Evolutionary conservation across 53 echinoderm and acorn worm species (phyloP).

Genomic region (Paelopatides confundens): DNA sequence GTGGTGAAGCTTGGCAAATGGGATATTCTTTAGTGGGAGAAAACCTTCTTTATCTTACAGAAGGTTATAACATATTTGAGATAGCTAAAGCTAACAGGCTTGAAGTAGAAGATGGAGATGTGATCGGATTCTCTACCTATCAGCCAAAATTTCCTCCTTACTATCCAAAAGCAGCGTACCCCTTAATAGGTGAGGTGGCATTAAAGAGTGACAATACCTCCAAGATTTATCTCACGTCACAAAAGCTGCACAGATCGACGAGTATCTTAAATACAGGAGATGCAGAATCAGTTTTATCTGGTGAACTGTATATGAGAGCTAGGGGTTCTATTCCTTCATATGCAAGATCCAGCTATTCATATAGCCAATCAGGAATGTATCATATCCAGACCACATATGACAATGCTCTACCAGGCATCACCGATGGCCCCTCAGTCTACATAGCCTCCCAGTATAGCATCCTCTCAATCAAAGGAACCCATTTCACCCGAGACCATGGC

Average conservation of each 20-base stretch:
- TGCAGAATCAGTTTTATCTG: slow-evolving; percentile 1
- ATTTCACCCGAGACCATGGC: slow-evolving; percentile 81
- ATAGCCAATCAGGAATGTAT: slow-evolving; percentile 73
- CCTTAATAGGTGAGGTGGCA: slow-evolving; percentile 74
- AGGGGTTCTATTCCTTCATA: slow-evolving; percentile 59
- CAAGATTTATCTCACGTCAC: neutral
- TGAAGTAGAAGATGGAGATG: slow-evolving; percentile 66
- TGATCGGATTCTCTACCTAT: slow-evolving; percentile 70
- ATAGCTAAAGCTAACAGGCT: slow-evolving; percentile 55
- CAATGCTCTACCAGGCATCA: slow-evolving; percentile 58
- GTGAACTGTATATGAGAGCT: slow-evolving; percentile 70
- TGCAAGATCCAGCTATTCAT: slow-evolving; percentile 67
- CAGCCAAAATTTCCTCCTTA: slow-evolving; percentile 76
- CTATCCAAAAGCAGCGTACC: slow-evolving; percentile 80
- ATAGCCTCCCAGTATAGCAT: slow-evolving; percentile 75
- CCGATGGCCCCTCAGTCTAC: slow-evolving; percentile 48
- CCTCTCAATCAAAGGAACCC: slow-evolving; percentile 70
- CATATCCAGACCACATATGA: slow-evolving; percentile 62
- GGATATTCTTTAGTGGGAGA: slow-evolving; percentile 62
- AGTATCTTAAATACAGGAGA: neutral
- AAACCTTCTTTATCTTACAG: slow-evolving; percentile 64
- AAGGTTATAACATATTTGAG: slow-evolving; percentile 75
- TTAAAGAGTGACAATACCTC: neutral
- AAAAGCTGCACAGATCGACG: neutral
- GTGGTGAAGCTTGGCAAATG: slow-evolving; percentile 9